A percentile compares a stretch with the other conserved stretches of the same genome.
Conservation (phyloP, 2,797 vertebrate species). For the Trematomus bernacchii region DNA sequence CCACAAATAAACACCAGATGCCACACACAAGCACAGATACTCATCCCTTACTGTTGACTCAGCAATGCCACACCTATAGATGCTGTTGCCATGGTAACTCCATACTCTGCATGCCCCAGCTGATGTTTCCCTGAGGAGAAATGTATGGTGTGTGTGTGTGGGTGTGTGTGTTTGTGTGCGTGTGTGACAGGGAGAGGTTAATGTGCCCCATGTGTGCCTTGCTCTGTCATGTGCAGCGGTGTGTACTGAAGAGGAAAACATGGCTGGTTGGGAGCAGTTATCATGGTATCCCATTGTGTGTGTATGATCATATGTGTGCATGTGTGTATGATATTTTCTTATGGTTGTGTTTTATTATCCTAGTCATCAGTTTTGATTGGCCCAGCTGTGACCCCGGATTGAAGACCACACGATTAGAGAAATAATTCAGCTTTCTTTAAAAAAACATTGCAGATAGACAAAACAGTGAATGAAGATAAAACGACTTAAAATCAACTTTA, state of each 20-base stretch:
- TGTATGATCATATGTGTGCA: conserved; percentile 23
- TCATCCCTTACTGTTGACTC: conserved; percentile 64
- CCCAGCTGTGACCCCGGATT: conserved; percentile 8
- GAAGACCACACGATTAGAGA: neutral
- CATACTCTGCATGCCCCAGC: conserved; percentile 70
- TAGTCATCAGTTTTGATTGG: conserved; percentile 15
- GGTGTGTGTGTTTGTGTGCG: conserved; percentile 47
- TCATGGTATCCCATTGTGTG: conserved; percentile 53
- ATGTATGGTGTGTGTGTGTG: conserved; percentile 26
- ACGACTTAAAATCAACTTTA: neutral
- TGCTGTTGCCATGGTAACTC: conserved; percentile 84
- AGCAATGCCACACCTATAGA: conserved; percentile 77
- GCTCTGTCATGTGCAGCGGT: conserved; percentile 75
- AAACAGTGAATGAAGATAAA: conserved; percentile 1
- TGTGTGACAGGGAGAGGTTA: conserved; percentile 67
- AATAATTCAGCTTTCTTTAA: conserved; percentile 14
- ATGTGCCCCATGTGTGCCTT: conserved; percentile 71
- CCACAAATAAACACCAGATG: conserved; percentile 16
- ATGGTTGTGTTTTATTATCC: conserved; percentile 14
- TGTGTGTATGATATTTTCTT: conserved; percentile 33
- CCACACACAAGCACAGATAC: conserved; percentile 16
- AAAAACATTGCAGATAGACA: neutral
- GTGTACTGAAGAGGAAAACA: conserved; percentile 78
- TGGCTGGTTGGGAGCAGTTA: conserved; percentile 69
- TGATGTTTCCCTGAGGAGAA: conserved; percentile 66